A percentile compares a stretch with the other conserved stretches of the same genome.
These are phyloP conservation scores for Habropoda laboriosa DNA, from an alignment of 1,140 invertebrate genomes.

Conservation along the genomic window DNA sequence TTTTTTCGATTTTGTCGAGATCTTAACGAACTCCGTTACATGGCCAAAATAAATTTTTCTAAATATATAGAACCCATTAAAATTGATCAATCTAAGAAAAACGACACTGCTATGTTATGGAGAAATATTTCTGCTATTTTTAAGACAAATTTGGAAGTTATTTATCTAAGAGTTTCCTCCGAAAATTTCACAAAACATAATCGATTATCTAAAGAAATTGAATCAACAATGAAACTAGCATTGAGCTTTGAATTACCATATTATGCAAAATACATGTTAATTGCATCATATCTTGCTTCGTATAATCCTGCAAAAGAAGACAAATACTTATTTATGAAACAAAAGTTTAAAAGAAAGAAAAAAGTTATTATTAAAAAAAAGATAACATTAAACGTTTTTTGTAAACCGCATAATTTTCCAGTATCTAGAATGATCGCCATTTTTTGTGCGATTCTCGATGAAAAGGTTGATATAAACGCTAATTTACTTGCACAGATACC, in stretches of 20 bases:
- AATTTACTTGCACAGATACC: constrained; percentile 91
- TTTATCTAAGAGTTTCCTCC: constrained; percentile 87
- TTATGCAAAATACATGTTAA: constrained; percentile 93
- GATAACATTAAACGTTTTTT: constrained; percentile 81
- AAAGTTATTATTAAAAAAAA: constrained; percentile 73
- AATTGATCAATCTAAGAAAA: constrained; percentile 81
- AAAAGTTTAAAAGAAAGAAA: constrained; percentile 84
- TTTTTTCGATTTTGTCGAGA: constrained; percentile 92
- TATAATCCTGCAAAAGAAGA: constrained; percentile 94
- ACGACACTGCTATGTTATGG: constrained; percentile 88
- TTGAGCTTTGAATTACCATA: constrained; percentile 92
- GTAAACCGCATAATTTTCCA: constrained; percentile 91
- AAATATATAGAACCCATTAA: constrained; percentile 90
- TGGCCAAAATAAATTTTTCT: constrained; percentile 86
- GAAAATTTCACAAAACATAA: constrained; percentile 68
- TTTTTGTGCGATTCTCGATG: constrained; percentile 94
- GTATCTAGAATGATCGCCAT: constrained; percentile 93
- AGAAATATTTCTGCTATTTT: constrained; percentile 89
- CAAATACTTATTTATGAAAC: constrained; percentile 90
- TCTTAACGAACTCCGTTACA: constrained; percentile 89
- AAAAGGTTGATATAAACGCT: constrained; percentile 91
- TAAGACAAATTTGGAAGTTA: constrained; percentile 87
- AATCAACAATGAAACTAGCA: constrained; percentile 83
- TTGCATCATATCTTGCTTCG: constrained; percentile 94
- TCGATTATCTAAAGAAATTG: constrained; percentile 72